Base-by-base conservation (phyloP, 1,140 invertebrate species). In the Zaprionus vittiger region DNA sequence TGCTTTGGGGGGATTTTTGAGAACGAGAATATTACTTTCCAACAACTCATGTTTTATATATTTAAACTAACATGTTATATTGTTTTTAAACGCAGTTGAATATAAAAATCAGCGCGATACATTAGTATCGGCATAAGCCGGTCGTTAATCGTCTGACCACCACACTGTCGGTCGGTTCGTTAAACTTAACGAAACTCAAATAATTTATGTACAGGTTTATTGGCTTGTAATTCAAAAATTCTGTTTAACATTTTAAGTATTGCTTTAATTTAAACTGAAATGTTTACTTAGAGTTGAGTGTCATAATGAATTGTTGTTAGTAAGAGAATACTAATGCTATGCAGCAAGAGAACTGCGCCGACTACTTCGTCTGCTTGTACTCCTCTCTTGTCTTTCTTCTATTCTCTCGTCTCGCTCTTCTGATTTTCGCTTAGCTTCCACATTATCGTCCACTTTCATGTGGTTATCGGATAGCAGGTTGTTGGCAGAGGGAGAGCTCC, bases 291-390 rank as follows among this genome's bases (percentile, higher is more conserved):
- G 31, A 70, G 38, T 54, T 52, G 41, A 9, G 37, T 63, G 55
- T 60, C 26, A 55, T 17, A 37, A 41, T 60, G 17, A 52, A 59
- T 54, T 0, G 9, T 26, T 56, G n/a, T 26, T 31, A 57, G 22
- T n/a, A 34, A 34, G n/a, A 34, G 34, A 47, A 59, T 6, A 49
- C 56, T 60, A 69, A 12, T 59, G 44, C 64, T 72, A 87, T 41
- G 68, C 64, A 37, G 78, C 68, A 28, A 83, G 44, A 37, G 84
- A 87, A 60, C 84, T 83, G 41, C 91, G 78, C 12, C 90, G 81
- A 60, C 71, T 81, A 52, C 66, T 73, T 6, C 72, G 80, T 20
- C 70, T 83, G 41, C 73, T 81, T 37, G 55, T 59, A 41, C 78
- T 62, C 38, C 24, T 68, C 9, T n/a, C 69, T 14, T 54, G 65